Evolutionary conservation across 2,113 vertebrate genomes (phyloP).

Genomic region (Lates calcarifer): DNA sequence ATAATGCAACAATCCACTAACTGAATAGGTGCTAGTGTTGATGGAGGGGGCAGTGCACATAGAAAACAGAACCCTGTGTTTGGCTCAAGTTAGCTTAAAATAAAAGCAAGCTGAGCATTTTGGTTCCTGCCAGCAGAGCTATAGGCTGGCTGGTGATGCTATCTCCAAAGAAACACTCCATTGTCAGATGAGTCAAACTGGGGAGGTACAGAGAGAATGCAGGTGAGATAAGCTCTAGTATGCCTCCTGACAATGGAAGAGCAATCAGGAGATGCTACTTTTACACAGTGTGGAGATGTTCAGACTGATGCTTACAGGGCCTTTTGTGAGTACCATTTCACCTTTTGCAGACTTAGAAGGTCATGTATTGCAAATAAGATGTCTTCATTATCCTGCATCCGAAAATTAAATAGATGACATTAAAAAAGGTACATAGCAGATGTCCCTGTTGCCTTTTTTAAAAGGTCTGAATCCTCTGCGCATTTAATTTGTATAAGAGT

Average conservation of each 20-base stretch:
- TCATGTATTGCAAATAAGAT: neutral
- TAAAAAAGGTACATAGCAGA: neutral
- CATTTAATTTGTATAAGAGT: neutral
- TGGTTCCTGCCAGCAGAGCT: slow-evolving; percentile 27
- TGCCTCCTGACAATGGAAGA: slow-evolving; percentile 40
- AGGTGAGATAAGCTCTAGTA: slow-evolving; percentile 55
- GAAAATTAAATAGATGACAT: slow-evolving; percentile 15
- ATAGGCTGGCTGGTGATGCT: slow-evolving; percentile 4
- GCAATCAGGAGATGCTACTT: slow-evolving; percentile 34
- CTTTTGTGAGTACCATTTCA: slow-evolving; percentile 9
- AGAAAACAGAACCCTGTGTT: neutral
- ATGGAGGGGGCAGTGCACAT: neutral
- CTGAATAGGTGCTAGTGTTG: neutral
- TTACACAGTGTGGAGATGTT: slow-evolving; percentile 25
- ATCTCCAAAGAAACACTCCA: slow-evolving; percentile 36
- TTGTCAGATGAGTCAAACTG: slow-evolving; percentile 25
- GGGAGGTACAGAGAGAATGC: slow-evolving; percentile 35
- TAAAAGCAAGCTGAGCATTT: neutral
- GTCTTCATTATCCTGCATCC: neutral
- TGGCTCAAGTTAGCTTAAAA: slow-evolving; percentile 19
- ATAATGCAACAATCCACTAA: slow-evolving; percentile 12
- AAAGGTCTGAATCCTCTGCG: neutral
- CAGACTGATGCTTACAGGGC: neutral
- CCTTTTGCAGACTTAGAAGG: neutral
- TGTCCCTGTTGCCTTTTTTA: neutral